phyloP scores from a whole-genome alignment of 37 sponge, comb jelly and placozoan species.

The Dysidea cf. avara region DNA sequence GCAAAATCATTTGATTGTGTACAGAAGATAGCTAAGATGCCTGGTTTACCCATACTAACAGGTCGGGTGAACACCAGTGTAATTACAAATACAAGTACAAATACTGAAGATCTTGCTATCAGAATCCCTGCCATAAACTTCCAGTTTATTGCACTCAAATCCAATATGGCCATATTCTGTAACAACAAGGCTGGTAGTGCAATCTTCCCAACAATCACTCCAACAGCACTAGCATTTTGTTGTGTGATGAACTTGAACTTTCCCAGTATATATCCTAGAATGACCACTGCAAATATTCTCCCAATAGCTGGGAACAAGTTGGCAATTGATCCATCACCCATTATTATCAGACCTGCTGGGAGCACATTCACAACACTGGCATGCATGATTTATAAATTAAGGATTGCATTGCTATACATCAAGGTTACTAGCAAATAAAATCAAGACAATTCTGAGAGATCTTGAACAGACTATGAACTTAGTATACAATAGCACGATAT shows the following conservation, averaged over 20 bases:
- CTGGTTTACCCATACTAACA: slow-evolving; percentile 44
- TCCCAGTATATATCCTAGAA: slow-evolving; percentile 65
- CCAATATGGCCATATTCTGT: slow-evolving; percentile 52
- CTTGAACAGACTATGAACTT: no score
- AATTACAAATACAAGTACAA: slow-evolving; percentile 33
- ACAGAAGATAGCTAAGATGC: slow-evolving; percentile 62
- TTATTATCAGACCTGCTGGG: no score
- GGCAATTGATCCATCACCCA: no score
- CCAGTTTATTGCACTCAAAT: slow-evolving; percentile 57
- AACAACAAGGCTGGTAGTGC: slow-evolving; percentile 67
- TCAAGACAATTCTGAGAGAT: no score
- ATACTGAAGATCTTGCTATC: slow-evolving; percentile 52
- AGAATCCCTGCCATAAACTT: slow-evolving; percentile 54
- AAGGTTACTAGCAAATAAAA: no score
- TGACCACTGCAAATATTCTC: slow-evolving; percentile 60
- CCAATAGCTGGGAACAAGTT: slow-evolving; percentile 73
- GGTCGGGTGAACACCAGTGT: slow-evolving; percentile 36
- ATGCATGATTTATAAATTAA: no score
- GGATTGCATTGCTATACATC: no score
- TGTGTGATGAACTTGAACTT: slow-evolving; percentile 53
- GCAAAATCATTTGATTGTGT: slow-evolving; percentile 80
- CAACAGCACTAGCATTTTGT: slow-evolving; percentile 42
- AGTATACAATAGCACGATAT: no score
- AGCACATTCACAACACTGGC: no score
- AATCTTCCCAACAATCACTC: slow-evolving; percentile 47